Base-by-base conservation (phyloP, 2,888 invertebrate species). In the Gasteruption jaculator region DNA sequence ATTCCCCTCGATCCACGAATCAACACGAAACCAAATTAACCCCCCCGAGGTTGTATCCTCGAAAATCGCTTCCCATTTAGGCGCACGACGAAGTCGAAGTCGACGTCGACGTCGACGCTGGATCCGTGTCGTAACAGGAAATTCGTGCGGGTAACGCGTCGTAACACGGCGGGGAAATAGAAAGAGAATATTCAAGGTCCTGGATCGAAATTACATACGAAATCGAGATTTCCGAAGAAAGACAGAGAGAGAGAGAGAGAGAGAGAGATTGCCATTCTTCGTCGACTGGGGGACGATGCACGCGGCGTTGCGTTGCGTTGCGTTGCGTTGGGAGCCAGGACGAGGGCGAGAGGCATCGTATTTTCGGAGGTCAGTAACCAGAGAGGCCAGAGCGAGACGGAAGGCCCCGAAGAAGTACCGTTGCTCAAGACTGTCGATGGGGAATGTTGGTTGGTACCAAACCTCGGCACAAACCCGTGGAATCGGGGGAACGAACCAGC, bases 281-380 rank as follows among this genome's bases (percentile, higher is more conserved):
- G n/a, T n/a, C n/a, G n/a, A n/a, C n/a, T n/a, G n/a, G n/a, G n/a
- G n/a, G n/a, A n/a, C n/a, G n/a, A n/a, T n/a, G 24, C 7, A 18
- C 19, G 11, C 12, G 22, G n/a, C n/a, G n/a, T 5, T 11, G 5
- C 29, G 15, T 12, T 15, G 11, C n/a, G 29, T 22, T 22, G 24
- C 20, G 5, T n/a, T n/a, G 5, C 14, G 31, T 5, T 12, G 19
- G 16, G 31, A 14, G 2, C 20, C 11, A 33, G 11, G 33, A 8
- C 6, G 33, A 18, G 20, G 11, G 4, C 14, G 35, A 33, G 16
- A 26, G 36, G 11, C 40, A 45, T 53, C 46, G 61, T 63, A 64
- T 65, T 68, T 68, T 67, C 66, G 67, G 68, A 69, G 68, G 67
- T 69, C 67, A 68, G 68, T 70, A 69, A 69, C 68, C 67, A 65